Evolutionary conservation across 2,888 invertebrate species (phyloP), one percentile per base, ranked within the genome.

Genomic region (Apantesis nais): DNA sequence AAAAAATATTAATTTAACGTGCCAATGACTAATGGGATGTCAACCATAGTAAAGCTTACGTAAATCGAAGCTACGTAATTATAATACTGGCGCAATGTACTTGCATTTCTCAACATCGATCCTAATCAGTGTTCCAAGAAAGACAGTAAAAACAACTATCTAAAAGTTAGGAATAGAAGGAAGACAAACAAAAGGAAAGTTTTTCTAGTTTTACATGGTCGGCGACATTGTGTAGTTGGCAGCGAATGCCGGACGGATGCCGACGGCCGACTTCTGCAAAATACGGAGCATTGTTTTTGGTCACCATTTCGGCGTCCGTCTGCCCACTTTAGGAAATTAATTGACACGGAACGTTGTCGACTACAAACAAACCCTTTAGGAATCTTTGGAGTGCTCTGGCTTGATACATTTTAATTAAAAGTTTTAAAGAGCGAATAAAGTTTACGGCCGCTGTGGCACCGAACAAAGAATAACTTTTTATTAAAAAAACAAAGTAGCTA

Each of bases 351-450:
- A 90, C 87, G 86, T 86, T 85, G 86, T 86, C 89, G 85, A 84
- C 85, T 86, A 86, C 89, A 89, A 89, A 91, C 85, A 90, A 89
- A 90, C 89, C 87, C 81, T 86, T 88, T 87, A 88, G 85, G 85
- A 90, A 88, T 91, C 89, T 89, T 87, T 80, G 78, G 80, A 89
- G 85, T 84, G 83, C 87, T 87, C 87, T 82, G 84, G 79, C 88
- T 89, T 88, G 89, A 91, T 92, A 92, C 90, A 89, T 91, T 93
- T 93, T 92, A 92, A 93, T 93, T 93, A 92, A 93, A 93, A 93
- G 87, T 93, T 93, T 89, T 85, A 86, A 86, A 79, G 83, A 87
- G 86, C 80, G 86, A 89, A 87, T 86, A 88, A 86, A 87, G 87
- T 88, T 87, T 86, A 87, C 85, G 85, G 88, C 82, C 80, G 84